Base-by-base conservation (phyloP, 2,797 vertebrate species). In the Myotis vivesi region DNA sequence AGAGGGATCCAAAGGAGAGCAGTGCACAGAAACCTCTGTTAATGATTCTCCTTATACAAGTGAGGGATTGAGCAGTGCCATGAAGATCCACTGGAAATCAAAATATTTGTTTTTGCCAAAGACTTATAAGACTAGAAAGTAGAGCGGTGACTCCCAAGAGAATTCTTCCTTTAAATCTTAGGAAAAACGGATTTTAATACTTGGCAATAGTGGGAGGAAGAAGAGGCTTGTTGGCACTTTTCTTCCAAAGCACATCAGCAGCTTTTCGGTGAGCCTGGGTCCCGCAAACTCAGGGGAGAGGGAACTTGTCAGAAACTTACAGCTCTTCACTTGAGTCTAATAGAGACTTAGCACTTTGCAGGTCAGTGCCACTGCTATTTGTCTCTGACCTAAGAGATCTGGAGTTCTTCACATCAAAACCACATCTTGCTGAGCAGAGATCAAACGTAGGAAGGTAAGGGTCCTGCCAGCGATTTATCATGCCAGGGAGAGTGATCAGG, bases 321-420 rank as follows among this genome's bases (percentile, higher is more conserved):
- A 89, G 98, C 98, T 98, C 98, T 99, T 98, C 98, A 96, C 98
- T 97, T 87, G 98, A 98, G 99, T 99, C 99, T 99, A 99, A 99
- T 99, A 98, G 96, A 98, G 98, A 96, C 98, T 97, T 98, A 98
- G 99, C 98, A 98, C 99, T 99, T 99, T 98, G 99, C 98, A 99
- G 99, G 99, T 99, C 99, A 99, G 98, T 98, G 99, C 98, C 98
- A 99, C 98, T 98, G 98, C 98, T 98, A 98, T 98, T 99, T 98
- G 98, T 99, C 98, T 98, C 99, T 99, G 99, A 99, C 99, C 99
- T 98, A 98, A 98, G 97, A 98, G 99, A 98, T 99, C 99, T 99
- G 99, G 99, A 99, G 99, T 99, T 99, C 99, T 99, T 99, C 99
- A 99, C 99, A 99, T 99, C 99, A 99, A 99, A 99, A 99, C 99